phyloP scores from a whole-genome alignment of 2,797 vertebrate species.

The Glyptemys insculpta region DNA sequence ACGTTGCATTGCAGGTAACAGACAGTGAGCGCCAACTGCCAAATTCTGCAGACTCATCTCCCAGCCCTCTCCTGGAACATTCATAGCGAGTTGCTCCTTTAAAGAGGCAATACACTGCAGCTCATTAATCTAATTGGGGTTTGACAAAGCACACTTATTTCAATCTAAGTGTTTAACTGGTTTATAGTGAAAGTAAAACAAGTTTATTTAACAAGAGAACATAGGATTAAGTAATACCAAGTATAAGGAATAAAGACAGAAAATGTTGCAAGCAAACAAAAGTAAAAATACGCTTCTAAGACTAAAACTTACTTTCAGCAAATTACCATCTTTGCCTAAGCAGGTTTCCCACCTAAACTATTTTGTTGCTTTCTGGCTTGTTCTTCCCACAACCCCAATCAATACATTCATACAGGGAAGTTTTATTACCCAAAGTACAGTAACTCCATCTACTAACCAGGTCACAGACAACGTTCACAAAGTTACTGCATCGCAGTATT shows the following conservation, averaged over 20 bases:
- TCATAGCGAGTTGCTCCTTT: background rate
- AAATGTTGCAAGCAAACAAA: background rate
- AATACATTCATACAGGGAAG: no score
- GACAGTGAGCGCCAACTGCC: background rate
- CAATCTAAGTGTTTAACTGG: background rate
- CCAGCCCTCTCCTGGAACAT: background rate
- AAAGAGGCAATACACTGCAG: background rate
- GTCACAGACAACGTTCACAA: no score
- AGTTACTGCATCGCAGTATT: no score
- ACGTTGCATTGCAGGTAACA: no score
- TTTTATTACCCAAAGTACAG: no score
- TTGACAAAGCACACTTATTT: background rate
- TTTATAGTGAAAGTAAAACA: background rate
- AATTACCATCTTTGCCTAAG: background rate
- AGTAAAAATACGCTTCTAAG: background rate
- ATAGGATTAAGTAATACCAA: background rate
- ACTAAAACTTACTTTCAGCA: background rate
- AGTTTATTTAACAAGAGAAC: background rate
- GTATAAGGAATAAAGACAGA: background rate
- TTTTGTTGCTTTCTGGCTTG: no score
- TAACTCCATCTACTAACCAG: no score
- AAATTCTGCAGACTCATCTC: background rate
- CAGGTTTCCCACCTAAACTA: background rate
- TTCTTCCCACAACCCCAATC: no score
- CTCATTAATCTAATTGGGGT: background rate